A percentile compares a stretch with the other conserved stretches of the same genome.
Evolutionary conservation across 2,113 vertebrate species (phyloP).

Genomic region (Candoia aspera): DNA sequence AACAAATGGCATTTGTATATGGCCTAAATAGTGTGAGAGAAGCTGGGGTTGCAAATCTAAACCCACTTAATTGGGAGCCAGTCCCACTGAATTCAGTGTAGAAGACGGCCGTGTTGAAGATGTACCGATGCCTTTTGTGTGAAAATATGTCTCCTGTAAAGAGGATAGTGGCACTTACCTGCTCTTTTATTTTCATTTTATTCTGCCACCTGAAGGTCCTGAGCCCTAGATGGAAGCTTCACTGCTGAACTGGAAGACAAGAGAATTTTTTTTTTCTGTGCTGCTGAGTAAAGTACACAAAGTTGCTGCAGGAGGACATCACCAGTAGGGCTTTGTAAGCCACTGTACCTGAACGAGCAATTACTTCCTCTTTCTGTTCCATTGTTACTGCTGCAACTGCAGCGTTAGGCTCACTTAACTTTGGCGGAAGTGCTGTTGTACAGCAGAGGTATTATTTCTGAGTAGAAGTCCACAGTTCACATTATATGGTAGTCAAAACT

Average conservation of each 20-base stretch:
- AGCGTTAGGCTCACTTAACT: neutral
- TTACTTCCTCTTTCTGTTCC: neutral
- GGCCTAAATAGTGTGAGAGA: neutral
- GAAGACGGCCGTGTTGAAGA: neutral
- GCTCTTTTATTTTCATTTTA: neutral
- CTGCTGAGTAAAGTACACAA: neutral
- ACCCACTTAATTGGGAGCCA: neutral
- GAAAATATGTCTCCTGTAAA: neutral
- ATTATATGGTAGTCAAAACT: neutral
- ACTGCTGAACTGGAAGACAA: neutral
- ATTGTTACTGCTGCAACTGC: neutral
- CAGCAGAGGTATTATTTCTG: neutral
- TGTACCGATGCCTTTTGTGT: neutral
- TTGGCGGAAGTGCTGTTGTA: neutral
- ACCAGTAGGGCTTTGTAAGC: neutral
- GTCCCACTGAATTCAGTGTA: neutral
- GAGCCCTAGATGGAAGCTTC: neutral
- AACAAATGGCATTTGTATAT: neutral
- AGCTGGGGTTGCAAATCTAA: neutral
- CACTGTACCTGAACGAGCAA: neutral
- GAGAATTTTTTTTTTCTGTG: neutral
- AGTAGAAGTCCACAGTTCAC: neutral
- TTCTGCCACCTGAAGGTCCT: neutral
- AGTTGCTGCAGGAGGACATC: neutral
- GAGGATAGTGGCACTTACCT: neutral